phyloP scores from a whole-genome alignment of 2,888 invertebrate genomes.

The Idaea biselata region DNA sequence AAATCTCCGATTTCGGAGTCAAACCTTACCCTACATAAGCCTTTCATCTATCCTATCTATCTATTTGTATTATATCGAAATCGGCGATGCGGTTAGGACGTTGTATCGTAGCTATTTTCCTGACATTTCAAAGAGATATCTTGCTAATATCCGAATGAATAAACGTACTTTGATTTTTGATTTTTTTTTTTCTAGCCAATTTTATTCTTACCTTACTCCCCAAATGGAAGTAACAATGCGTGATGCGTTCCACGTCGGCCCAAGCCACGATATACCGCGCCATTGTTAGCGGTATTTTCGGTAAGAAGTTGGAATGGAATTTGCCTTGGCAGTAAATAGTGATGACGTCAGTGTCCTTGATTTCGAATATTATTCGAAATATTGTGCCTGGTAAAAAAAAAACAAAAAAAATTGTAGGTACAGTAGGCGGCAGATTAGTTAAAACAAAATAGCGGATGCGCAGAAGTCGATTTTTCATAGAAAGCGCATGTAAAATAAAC shows the following conservation, averaged over 20 bases:
- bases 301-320: slow-evolving; percentile 73
- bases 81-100: too few relatives aligned
- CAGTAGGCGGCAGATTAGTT: too few relatives aligned
- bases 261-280: slow-evolving; percentile 69
- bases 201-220: slow-evolving; percentile 42
- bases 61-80: too few relatives aligned
- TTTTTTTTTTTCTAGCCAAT: neutral
- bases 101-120: neutral
- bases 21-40: too few relatives aligned
- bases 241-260: slow-evolving; percentile 68
- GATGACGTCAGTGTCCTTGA: slow-evolving; percentile 74
- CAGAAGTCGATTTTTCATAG: too few relatives aligned
- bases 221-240: slow-evolving; percentile 68
- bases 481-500: too few relatives aligned
- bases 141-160: too few relatives aligned
- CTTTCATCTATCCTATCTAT: too few relatives aligned
- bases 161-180: too few relatives aligned
- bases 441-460: too few relatives aligned
- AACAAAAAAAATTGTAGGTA: neutral
- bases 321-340: slow-evolving; percentile 76
- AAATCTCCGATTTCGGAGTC: too few relatives aligned
- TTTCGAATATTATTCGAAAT: slow-evolving; percentile 71
- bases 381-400: slow-evolving; percentile 53
- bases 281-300: slow-evolving; percentile 70
- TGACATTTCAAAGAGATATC: too few relatives aligned